These are phyloP conservation scores for Papilio polyxenes DNA, from an alignment of 1,140 invertebrate genomes.

Conservation along the genomic window DNA sequence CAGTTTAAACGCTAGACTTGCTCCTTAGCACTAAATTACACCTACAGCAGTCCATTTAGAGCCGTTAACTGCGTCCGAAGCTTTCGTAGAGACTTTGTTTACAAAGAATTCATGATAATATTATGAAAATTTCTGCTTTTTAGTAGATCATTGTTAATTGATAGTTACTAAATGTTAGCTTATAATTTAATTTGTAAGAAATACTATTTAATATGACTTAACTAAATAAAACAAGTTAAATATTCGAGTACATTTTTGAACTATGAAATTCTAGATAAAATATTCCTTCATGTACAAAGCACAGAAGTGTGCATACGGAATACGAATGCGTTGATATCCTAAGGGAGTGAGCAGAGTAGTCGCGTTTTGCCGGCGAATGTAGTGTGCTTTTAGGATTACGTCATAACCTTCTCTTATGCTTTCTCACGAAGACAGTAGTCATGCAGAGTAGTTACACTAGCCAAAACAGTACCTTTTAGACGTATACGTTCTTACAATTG, in stretches of 20 bases:
- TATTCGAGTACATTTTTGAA: neutral
- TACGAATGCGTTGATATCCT: slow-evolving; percentile 7
- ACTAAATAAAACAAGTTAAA: neutral
- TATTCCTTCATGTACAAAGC: neutral
- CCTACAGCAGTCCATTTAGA: slow-evolving; percentile 42
- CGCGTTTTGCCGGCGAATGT: neutral
- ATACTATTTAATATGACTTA: no score
- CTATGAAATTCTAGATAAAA: slow-evolving; percentile 1
- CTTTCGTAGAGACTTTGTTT: slow-evolving; percentile 8
- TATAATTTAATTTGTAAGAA: no score
- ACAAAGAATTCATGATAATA: neutral
- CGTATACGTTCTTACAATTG: neutral
- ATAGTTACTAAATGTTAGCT: no score
- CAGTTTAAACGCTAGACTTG: slow-evolving; percentile 42
- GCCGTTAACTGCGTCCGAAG: slow-evolving; percentile 41
- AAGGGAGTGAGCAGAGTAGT: slow-evolving; percentile 5
- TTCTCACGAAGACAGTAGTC: neutral
- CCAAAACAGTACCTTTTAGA: no score
- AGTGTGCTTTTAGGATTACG: neutral
- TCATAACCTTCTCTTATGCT: neutral
- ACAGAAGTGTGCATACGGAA: slow-evolving; percentile 3
- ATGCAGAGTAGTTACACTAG: no score
- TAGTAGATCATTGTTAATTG: no score
- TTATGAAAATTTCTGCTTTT: no score
- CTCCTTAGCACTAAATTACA: slow-evolving; percentile 45